Evolutionary conservation across 2,113 vertebrate species (phyloP).

Genomic region (Silurus asotus): DNA sequence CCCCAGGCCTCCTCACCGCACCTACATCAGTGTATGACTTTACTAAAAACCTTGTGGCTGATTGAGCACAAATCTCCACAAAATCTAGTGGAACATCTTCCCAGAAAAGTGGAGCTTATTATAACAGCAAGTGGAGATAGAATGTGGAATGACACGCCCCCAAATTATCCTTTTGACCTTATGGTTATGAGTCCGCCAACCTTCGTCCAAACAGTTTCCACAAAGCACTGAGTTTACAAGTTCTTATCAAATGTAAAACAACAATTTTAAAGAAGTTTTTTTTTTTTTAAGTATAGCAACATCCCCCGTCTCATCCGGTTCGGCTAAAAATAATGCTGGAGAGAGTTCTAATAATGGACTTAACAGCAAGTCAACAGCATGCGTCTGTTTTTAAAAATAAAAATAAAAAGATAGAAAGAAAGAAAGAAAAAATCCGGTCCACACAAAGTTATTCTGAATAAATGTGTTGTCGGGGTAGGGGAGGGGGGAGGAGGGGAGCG

Average conservation of each 20-base stretch:
- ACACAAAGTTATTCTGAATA: constrained; percentile 10
- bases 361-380: constrained; percentile 7
- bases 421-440: background rate
- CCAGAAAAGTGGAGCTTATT: too few species aligned
- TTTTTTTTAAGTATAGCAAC: background rate
- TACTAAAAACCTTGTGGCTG: too few species aligned
- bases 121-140: too few species aligned
- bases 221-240: background rate
- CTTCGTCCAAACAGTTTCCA: background rate
- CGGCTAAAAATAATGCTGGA: constrained; percentile 5
- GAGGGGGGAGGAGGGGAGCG: background rate
- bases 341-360: constrained; percentile 6
- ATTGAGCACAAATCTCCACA: too few species aligned
- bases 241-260: background rate
- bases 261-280: background rate
- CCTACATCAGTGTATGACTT: too few species aligned
- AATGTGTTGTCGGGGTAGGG: background rate
- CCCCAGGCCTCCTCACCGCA: too few species aligned
- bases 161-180: too few species aligned
- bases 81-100: too few species aligned
- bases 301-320: background rate
- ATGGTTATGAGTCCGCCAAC: too few species aligned
- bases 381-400: background rate
- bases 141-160: too few species aligned
- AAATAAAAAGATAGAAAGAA: background rate